These are phyloP conservation scores for Cetoscarus ocellatus DNA, from an alignment of 2,797 vertebrate genomes.

Conservation along the genomic window DNA sequence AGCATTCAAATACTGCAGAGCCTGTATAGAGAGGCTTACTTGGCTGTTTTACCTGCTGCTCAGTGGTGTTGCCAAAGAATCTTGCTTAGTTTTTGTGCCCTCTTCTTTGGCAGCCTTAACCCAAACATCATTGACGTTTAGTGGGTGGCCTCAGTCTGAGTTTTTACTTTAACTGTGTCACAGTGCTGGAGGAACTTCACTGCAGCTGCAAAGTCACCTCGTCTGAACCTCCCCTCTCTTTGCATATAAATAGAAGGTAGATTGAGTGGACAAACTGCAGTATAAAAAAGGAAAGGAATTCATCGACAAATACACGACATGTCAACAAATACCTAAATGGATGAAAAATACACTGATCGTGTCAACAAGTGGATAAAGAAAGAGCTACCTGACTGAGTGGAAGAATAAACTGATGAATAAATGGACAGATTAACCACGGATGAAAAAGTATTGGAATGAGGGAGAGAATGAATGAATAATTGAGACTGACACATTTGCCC, in stretches of 20 bases:
- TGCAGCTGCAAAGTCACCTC: slow-evolving; percentile 3
- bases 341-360: slow-evolving; percentile 18
- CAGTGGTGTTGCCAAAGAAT: background rate
- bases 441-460: slow-evolving; percentile 35
- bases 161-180: background rate
- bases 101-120: too few species aligned
- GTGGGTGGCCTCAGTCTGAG: background rate
- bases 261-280: slow-evolving; percentile 38
- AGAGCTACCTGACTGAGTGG: slow-evolving; percentile 24
- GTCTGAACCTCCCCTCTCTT: slow-evolving; percentile 31
- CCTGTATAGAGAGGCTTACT: too few species aligned
- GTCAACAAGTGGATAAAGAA: slow-evolving; percentile 35
- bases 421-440: slow-evolving; percentile 44
- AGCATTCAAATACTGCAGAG: too few species aligned
- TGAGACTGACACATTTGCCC: slow-evolving; percentile 39
- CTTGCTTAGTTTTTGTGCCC: background rate
- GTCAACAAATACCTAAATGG: slow-evolving; percentile 50
- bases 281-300: slow-evolving; percentile 24
- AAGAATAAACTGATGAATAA: slow-evolving; percentile 43
- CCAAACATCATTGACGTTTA: background rate
- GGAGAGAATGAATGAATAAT: slow-evolving; percentile 42
- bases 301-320: slow-evolving; percentile 26
- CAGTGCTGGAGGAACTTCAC: background rate
- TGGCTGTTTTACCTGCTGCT: background rate
- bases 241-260: slow-evolving; percentile 33